These are phyloP conservation scores for Dromiciops gliroides DNA, from an alignment of 2,113 vertebrate species.

Conservation along the genomic window DNA sequence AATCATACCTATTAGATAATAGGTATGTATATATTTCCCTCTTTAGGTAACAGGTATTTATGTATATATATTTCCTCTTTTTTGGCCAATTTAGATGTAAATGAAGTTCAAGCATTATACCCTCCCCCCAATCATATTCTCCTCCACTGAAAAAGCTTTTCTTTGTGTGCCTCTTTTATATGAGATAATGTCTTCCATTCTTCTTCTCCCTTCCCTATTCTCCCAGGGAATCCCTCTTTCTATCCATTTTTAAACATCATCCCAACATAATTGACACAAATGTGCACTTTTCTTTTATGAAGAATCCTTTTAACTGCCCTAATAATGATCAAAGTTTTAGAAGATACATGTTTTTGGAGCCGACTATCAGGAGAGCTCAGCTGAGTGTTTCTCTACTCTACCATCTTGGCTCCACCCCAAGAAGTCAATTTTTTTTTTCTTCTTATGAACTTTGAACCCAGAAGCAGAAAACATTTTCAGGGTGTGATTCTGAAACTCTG, in stretches of 20 bases:
- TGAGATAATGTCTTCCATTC: background rate
- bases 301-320: background rate
- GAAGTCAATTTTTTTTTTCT: background rate
- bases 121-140: background rate
- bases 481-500: constrained; percentile 9
- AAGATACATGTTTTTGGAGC: background rate
- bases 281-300: background rate
- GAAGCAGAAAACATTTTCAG: constrained; percentile 23
- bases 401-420: too few relatives aligned
- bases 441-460: constrained; percentile 7
- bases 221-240: background rate
- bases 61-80: too few relatives aligned
- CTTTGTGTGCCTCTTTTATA: background rate
- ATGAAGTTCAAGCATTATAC: background rate
- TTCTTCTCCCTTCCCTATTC: background rate
- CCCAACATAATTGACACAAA: background rate
- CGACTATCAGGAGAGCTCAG: too few relatives aligned
- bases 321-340: background rate
- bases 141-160: background rate
- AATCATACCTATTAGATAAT: background rate
- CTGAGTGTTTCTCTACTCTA: too few relatives aligned
- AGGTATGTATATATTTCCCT: background rate
- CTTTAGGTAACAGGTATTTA: too few relatives aligned
- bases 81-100: background rate
- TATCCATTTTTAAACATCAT: background rate